These are phyloP conservation scores for Agrypnia vestita DNA, from an alignment of 1,140 invertebrate species.

Conservation along the genomic window DNA sequence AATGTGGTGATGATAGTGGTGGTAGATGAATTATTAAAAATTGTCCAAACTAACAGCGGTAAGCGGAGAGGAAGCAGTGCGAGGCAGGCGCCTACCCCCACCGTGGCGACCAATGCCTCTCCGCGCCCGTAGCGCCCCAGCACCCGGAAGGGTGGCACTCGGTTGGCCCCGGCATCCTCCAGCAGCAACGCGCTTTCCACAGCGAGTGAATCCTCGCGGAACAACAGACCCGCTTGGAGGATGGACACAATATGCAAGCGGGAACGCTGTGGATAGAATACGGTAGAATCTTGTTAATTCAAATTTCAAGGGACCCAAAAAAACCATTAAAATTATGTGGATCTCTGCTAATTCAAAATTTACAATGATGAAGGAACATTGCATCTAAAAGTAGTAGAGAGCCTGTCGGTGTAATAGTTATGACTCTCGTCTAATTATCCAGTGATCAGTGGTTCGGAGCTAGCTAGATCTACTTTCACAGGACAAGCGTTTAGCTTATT, in stretches of 20 bases:
- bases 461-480: too few species aligned
- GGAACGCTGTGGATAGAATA: not conserved
- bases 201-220: constrained; percentile 48
- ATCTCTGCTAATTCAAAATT: not conserved
- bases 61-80: not conserved
- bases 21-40: too few species aligned
- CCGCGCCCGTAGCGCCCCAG: not conserved
- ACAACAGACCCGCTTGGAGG: constrained; percentile 52
- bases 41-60: too few species aligned
- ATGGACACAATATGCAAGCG: constrained; percentile 25
- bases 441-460: too few species aligned
- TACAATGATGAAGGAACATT: not conserved
- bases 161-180: not conserved
- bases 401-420: too few species aligned
- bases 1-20: too few species aligned
- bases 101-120: not conserved
- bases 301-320: too few species aligned
- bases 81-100: not conserved
- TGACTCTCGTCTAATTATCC: too few species aligned
- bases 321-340: too few species aligned
- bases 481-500: too few species aligned
- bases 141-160: constrained; percentile 8
- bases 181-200: constrained; percentile 46
- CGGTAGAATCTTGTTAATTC: too few species aligned
- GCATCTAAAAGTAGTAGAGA: not conserved